Evolutionary conservation across 2,888 invertebrate genomes (phyloP).

Genomic region (Apodemia hepburni): DNA sequence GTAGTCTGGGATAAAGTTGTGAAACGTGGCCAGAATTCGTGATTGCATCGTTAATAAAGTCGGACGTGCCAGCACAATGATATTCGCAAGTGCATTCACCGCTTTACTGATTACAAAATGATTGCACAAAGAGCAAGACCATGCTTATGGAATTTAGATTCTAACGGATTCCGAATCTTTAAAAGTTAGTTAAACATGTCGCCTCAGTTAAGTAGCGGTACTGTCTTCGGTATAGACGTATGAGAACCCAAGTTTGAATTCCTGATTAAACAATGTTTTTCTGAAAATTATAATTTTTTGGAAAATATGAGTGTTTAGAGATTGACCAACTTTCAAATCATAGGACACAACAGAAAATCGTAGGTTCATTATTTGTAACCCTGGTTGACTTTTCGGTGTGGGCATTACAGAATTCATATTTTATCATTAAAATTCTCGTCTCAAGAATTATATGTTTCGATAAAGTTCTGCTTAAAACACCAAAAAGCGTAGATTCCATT

Average conservation of each 20-base stretch:
- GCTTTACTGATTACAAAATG: slow-evolving; percentile 53
- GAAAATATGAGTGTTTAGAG: too few species aligned
- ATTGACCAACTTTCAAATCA: too few species aligned
- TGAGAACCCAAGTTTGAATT: background rate
- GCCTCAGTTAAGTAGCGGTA: background rate
- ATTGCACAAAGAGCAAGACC: slow-evolving; percentile 44
- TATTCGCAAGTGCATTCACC: slow-evolving; percentile 57
- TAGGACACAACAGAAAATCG: too few species aligned
- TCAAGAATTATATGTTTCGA: too few species aligned
- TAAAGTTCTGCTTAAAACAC: too few species aligned
- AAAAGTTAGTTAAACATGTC: background rate
- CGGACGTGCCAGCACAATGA: slow-evolving; percentile 48
- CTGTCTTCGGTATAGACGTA: background rate
- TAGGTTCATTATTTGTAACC: too few species aligned
- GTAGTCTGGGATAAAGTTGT: slow-evolving; percentile 55
- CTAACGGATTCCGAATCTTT: background rate
- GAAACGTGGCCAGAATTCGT: slow-evolving; percentile 65
- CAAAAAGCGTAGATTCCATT: too few species aligned
- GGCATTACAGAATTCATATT: too few species aligned
- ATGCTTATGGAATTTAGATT: slow-evolving; percentile 36
- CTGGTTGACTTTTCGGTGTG: too few species aligned
- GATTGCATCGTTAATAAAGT: slow-evolving; percentile 63
- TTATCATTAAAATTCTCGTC: too few species aligned
- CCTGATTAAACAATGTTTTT: background rate
- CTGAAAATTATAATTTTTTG: background rate